Evolutionary conservation across 2,888 invertebrate species (phyloP).

Genomic region (Rhodophaea formosa): DNA sequence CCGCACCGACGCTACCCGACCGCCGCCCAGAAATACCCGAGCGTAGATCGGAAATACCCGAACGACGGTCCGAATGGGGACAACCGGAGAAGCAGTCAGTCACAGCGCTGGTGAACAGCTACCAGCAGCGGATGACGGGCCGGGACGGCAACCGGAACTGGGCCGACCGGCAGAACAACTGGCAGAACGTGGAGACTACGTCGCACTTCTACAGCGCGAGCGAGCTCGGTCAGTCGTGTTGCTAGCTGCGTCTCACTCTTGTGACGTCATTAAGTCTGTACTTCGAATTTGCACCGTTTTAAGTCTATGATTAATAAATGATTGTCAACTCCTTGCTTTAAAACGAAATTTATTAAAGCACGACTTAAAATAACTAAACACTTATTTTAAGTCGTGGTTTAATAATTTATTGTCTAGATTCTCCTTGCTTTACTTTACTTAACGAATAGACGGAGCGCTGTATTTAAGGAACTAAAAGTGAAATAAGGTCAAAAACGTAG

Average conservation of each 20-base stretch:
- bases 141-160: constrained; percentile 48
- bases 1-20: not conserved
- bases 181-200: constrained; percentile 55
- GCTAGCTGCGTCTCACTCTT: constrained; percentile 20
- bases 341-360: not conserved
- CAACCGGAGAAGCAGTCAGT: constrained; percentile 53
- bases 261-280: too few species aligned
- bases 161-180: constrained; percentile 29
- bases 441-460: too few species aligned
- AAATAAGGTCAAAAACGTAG: too few species aligned
- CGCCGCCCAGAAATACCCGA: constrained; percentile 20
- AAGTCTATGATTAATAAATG: too few species aligned
- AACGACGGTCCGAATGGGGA: constrained; percentile 30
- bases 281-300: too few species aligned
- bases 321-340: too few species aligned
- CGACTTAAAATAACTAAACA: too few species aligned
- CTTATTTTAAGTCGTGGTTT: too few species aligned
- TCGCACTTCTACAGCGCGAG: constrained; percentile 69
- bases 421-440: too few species aligned
- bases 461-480: too few species aligned
- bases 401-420: too few species aligned
- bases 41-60: constrained; percentile 33
- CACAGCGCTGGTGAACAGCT: constrained; percentile 67
- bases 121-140: constrained; percentile 62
- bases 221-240: constrained; percentile 66